Evolutionary conservation across 2,888 invertebrate genomes (phyloP).

Genomic region (Caradrina kadenii): DNA sequence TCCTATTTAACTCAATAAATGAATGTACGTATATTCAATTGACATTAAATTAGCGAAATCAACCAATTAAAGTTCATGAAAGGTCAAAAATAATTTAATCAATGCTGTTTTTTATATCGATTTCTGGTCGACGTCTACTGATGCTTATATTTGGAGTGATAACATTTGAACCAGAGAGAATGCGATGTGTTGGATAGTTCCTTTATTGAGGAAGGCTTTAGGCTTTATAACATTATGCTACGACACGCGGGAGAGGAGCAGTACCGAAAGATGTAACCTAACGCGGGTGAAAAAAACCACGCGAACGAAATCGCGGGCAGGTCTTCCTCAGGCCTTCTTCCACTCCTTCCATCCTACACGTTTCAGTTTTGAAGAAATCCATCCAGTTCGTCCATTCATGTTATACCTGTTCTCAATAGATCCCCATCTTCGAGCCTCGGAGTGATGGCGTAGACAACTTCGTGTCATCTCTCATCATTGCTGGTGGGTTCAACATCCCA

Average conservation of each 20-base stretch:
- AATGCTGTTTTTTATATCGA: not conserved
- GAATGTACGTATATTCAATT: conserved; percentile 20
- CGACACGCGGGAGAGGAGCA: too few relatives aligned
- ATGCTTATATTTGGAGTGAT: not conserved
- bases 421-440: conserved; percentile 97
- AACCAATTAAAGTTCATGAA: conserved; percentile 18
- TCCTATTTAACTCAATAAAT: not conserved
- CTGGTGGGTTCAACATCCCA: conserved; percentile 96
- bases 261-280: too few relatives aligned
- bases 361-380: too few relatives aligned
- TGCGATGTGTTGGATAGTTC: not conserved
- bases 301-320: too few relatives aligned
- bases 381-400: not conserved
- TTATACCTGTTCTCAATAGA: conserved; percentile 84
- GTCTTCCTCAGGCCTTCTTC: too few relatives aligned
- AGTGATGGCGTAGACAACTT: conserved; percentile 99
- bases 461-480: conserved; percentile 96
- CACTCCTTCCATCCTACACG: too few relatives aligned
- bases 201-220: too few relatives aligned
- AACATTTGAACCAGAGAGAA: not conserved
- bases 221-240: too few relatives aligned
- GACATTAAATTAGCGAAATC: conserved; percentile 7
- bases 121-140: too few relatives aligned
- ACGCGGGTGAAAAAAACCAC: too few relatives aligned
- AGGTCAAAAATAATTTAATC: conserved; percentile 16